phyloP scores from a whole-genome alignment of 2,797 vertebrate genomes.

The Etheostoma perlongum region DNA sequence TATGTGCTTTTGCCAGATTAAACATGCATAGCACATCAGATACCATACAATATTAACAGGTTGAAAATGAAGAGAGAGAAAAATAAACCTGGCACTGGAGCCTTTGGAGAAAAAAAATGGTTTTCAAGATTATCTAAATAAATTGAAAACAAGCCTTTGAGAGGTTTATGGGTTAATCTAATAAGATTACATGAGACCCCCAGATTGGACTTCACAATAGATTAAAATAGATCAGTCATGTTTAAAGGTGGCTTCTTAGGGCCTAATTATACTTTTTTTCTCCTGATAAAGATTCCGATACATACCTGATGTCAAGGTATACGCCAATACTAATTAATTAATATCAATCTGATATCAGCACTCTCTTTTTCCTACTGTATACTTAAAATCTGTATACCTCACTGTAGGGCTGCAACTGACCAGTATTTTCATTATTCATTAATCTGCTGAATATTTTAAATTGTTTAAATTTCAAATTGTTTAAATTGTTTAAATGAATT shows the following conservation, averaged over 20 bases:
- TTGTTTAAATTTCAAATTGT: no score
- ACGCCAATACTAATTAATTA: background rate
- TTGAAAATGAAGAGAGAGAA: conserved; percentile 13
- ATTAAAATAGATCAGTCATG: no score
- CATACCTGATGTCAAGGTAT: background rate
- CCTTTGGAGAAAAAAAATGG: background rate
- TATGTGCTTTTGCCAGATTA: conserved; percentile 53
- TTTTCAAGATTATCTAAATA: background rate
- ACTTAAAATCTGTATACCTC: background rate
- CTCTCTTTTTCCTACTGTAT: background rate
- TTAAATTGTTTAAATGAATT: no score
- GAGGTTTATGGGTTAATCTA: no score
- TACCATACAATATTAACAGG: conserved; percentile 78
- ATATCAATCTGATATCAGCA: background rate
- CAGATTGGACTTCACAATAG: no score
- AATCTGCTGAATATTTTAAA: background rate
- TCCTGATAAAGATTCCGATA: background rate
- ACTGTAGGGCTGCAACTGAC: no score
- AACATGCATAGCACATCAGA: conserved; percentile 72
- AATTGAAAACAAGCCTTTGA: no score
- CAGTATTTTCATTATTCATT: no score
- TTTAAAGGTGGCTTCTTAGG: no score
- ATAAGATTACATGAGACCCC: no score
- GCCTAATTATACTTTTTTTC: background rate
- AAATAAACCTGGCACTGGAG: background rate